Percentiles rank a stretch among this genome's conserved stretches.
These are phyloP conservation scores for Dicrostonyx torquatus DNA, from an alignment of 2,797 vertebrate species.

Conservation along the genomic window DNA sequence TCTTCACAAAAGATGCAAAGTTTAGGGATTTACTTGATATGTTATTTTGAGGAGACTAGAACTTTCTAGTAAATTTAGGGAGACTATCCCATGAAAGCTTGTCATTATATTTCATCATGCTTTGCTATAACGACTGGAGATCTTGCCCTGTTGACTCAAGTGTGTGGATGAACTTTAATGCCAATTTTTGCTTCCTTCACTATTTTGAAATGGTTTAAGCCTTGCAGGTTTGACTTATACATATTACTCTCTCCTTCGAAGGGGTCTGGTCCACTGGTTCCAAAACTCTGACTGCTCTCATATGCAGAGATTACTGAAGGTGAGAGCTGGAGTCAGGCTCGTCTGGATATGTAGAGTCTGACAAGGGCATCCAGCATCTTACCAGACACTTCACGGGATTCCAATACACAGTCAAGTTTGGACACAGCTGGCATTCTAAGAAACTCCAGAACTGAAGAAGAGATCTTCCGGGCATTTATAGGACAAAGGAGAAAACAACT, in stretches of 20 bases:
- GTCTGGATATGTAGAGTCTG: background rate
- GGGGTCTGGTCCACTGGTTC: background rate
- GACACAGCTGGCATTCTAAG: background rate
- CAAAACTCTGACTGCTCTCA: background rate
- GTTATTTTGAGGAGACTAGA: background rate
- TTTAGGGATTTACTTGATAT: constrained; percentile 17
- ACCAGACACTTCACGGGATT: background rate
- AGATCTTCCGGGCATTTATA: constrained; percentile 1
- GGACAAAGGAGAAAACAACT: constrained; percentile 20
- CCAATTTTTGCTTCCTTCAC: constrained; percentile 5
- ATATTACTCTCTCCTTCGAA: background rate
- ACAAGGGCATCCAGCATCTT: background rate
- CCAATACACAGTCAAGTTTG: background rate
- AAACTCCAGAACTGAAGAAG: background rate
- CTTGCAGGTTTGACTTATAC: background rate
- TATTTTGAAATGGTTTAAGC: background rate
- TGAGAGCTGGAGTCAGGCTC: background rate
- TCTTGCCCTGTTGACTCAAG: background rate
- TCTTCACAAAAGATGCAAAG: constrained; percentile 31
- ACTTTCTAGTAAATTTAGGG: background rate
- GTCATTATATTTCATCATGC: background rate
- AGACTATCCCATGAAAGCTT: background rate
- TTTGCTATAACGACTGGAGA: background rate
- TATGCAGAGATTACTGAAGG: background rate
- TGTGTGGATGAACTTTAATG: background rate